Conservation (phyloP, 2,113 vertebrate species). For the Sorex fumeus region DNA sequence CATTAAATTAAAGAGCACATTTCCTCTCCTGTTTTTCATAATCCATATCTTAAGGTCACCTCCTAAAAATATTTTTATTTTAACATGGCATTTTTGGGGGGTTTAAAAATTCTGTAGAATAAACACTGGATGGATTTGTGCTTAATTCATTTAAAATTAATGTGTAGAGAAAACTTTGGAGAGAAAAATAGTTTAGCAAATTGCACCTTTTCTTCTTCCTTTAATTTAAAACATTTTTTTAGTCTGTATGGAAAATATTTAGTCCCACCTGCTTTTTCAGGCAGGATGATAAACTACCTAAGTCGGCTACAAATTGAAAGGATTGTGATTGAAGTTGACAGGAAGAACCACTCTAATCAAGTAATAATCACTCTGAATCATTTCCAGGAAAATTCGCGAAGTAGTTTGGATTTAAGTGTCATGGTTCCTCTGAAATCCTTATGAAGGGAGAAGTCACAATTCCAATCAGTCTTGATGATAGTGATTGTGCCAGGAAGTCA, state of each 20-base stretch:
- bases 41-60: background rate
- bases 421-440: constrained; percentile 65
- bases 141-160: background rate
- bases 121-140: background rate
- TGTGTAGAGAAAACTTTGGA: constrained; percentile 62
- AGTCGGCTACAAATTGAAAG: constrained; percentile 60
- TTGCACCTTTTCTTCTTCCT: constrained; percentile 66
- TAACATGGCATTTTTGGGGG: constrained; percentile 52
- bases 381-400: constrained; percentile 76
- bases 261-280: constrained; percentile 66
- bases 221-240: background rate
- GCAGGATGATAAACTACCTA: constrained; percentile 72
- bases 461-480: constrained; percentile 57
- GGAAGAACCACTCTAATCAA: constrained; percentile 85
- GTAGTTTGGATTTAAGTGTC: constrained; percentile 83
- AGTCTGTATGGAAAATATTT: constrained; percentile 65
- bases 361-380: constrained; percentile 83
- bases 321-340: constrained; percentile 80
- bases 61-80: constrained; percentile 41
- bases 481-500: constrained; percentile 41
- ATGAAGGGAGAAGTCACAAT: constrained; percentile 54
- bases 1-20: constrained; percentile 2
- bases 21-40: constrained; percentile 65
- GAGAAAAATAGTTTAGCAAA: constrained; percentile 53
- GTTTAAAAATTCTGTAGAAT: constrained; percentile 49